A percentile compares a stretch with the other conserved stretches of the same genome.
Conservation (phyloP, 1,140 invertebrate species). For the Brachionus manjavacas region DNA sequence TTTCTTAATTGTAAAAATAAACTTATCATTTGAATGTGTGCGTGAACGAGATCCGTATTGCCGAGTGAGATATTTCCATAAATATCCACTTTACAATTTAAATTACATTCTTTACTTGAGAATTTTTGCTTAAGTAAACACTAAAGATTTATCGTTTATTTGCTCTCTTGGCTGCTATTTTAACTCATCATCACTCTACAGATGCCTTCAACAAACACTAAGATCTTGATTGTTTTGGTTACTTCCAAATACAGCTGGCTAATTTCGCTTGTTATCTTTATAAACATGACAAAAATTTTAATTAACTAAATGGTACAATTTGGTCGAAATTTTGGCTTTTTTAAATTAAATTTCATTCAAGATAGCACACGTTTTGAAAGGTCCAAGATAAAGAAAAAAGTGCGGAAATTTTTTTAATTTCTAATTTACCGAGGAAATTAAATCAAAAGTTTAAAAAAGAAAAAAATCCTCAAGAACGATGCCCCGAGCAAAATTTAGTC, state of each 20-base stretch:
- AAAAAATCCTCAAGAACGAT: not conserved
- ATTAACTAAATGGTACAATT: not conserved
- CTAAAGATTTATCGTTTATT: not conserved
- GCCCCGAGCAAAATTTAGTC: not conserved
- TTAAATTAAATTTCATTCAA: too few relatives aligned
- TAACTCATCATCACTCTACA: not conserved
- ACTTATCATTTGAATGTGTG: not conserved
- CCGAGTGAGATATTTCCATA: constrained; percentile 15
- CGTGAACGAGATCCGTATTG: not conserved
- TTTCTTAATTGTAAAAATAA: not conserved
- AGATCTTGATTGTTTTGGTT: not conserved
- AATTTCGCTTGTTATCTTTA: not conserved
- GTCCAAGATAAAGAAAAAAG: not conserved
- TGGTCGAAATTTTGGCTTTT: not conserved
- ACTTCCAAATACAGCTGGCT: not conserved
- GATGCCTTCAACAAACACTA: not conserved
- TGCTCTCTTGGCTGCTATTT: not conserved
- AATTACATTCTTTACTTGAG: not conserved
- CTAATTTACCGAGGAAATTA: too few relatives aligned
- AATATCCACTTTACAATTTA: constrained; percentile 35
- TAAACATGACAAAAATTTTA: not conserved
- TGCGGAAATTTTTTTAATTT: not conserved
- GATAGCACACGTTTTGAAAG: not conserved
- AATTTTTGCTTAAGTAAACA: constrained; percentile 21
- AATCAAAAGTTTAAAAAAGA: not conserved